phyloP scores from a whole-genome alignment of 2,113 vertebrate genomes.

The Channa argus region DNA sequence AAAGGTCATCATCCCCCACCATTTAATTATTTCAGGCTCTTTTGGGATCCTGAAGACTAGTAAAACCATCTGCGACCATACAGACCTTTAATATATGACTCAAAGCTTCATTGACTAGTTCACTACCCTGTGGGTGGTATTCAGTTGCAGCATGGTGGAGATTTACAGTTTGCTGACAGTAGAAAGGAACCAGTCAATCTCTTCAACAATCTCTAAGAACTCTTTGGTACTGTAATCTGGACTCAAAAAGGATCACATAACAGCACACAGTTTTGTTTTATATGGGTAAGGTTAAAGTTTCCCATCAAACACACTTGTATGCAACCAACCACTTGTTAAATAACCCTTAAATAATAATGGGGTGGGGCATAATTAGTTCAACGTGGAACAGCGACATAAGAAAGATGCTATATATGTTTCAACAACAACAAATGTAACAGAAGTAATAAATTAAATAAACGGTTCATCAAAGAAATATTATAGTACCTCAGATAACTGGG shows the following conservation, averaged over 20 bases:
- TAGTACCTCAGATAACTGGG: neutral
- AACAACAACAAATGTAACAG: too few relatives aligned
- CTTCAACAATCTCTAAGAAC: slow-evolving; percentile 20
- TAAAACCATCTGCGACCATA: neutral
- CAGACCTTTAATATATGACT: slow-evolving; percentile 27
- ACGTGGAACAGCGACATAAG: neutral
- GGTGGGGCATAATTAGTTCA: neutral
- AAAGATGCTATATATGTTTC: too few relatives aligned
- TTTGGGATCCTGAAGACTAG: neutral
- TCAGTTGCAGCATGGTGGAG: slow-evolving; percentile 36
- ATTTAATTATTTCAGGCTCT: slow-evolving; percentile 25
- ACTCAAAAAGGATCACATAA: slow-evolving; percentile 15
- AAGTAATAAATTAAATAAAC: slow-evolving; percentile 5
- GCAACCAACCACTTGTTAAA: neutral
- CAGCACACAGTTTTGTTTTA: neutral
- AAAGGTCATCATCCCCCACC: slow-evolving; percentile 32
- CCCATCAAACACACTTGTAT: neutral
- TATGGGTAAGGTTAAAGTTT: neutral
- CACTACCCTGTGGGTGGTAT: slow-evolving; percentile 27
- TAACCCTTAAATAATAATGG: neutral
- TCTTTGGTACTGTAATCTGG: slow-evolving; percentile 19
- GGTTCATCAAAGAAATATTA: slow-evolving; percentile 21
- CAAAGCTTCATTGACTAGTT: slow-evolving; percentile 42
- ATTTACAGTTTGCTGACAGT: slow-evolving; percentile 49
- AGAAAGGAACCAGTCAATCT: slow-evolving; percentile 35